These are phyloP conservation scores for Eupithecia vulgata DNA, from an alignment of 2,888 invertebrate genomes.

Conservation along the genomic window DNA sequence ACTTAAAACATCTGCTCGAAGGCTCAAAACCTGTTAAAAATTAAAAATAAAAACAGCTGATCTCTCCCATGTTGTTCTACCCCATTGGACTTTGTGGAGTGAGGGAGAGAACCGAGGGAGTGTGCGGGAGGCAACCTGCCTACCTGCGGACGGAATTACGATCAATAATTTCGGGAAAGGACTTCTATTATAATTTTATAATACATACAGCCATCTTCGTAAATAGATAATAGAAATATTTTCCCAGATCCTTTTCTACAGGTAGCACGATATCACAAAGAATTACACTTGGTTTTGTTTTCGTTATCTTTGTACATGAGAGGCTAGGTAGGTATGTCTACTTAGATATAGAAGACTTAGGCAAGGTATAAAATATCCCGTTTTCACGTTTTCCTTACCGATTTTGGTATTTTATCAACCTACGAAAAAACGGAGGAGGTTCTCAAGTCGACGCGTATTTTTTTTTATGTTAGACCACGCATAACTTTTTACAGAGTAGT, in stretches of 20 bases:
- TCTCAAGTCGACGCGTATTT: no score
- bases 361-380: no score
- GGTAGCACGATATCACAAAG: background rate
- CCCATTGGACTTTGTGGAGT: slow-evolving; percentile 3
- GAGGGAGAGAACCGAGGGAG: slow-evolving; percentile 41
- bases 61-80: slow-evolving; percentile 18
- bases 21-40: slow-evolving; percentile 39
- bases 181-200: background rate
- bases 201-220: background rate
- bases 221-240: background rate
- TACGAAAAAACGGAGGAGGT: no score
- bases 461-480: no score
- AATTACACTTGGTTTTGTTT: slow-evolving; percentile 1
- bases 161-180: background rate
- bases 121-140: slow-evolving; percentile 32
- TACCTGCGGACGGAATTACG: background rate
- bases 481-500: no score
- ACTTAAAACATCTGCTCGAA: slow-evolving; percentile 39
- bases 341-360: no score
- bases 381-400: no score
- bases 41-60: slow-evolving; percentile 43
- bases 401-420: no score
- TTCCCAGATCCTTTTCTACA: background rate
- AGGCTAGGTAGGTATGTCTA: no score
- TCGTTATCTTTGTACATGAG: background rate